phyloP scores from a whole-genome alignment of 1,140 invertebrate genomes.

The Listronotus bonariensis region DNA sequence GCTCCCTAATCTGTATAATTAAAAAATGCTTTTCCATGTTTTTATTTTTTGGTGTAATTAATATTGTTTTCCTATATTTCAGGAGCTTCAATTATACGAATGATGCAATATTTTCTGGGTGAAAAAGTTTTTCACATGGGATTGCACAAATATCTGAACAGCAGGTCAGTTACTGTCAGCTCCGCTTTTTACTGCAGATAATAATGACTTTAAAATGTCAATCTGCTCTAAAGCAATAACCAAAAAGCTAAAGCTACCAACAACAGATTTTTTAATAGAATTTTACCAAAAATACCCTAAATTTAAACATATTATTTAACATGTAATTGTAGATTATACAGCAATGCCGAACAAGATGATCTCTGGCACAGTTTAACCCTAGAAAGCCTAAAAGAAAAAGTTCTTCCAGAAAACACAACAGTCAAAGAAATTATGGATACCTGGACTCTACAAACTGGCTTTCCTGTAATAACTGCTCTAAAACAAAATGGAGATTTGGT shows the following conservation, averaged over 20 bases:
- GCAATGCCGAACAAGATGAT: constrained; percentile 83
- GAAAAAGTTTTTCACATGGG: constrained; percentile 82
- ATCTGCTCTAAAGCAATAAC: too few species aligned
- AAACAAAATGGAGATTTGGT: constrained; percentile 60
- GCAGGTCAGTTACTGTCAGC: constrained; percentile 54
- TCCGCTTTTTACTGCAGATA: too few species aligned
- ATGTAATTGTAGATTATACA: constrained; percentile 62
- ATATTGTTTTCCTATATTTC: constrained; percentile 39
- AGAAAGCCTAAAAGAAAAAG: constrained; percentile 67
- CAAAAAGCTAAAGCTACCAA: too few species aligned
- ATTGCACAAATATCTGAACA: constrained; percentile 75
- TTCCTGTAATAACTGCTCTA: constrained; percentile 77
- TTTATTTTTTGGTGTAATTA: too few species aligned
- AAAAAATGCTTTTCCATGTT: too few species aligned
- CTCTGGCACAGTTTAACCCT: constrained; percentile 81
- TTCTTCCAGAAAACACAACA: constrained; percentile 65
- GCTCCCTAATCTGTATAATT: too few species aligned
- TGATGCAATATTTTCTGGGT: constrained; percentile 93
- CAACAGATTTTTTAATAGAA: too few species aligned
- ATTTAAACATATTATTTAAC: too few species aligned
- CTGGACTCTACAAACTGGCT: constrained; percentile 88
- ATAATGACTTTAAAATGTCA: too few species aligned
- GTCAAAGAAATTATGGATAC: constrained; percentile 85
- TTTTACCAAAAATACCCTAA: too few species aligned
- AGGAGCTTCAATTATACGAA: constrained; percentile 90